Evolutionary conservation across 2,113 vertebrate genomes (phyloP).

Genomic region (Spea multiplicata): DNA sequence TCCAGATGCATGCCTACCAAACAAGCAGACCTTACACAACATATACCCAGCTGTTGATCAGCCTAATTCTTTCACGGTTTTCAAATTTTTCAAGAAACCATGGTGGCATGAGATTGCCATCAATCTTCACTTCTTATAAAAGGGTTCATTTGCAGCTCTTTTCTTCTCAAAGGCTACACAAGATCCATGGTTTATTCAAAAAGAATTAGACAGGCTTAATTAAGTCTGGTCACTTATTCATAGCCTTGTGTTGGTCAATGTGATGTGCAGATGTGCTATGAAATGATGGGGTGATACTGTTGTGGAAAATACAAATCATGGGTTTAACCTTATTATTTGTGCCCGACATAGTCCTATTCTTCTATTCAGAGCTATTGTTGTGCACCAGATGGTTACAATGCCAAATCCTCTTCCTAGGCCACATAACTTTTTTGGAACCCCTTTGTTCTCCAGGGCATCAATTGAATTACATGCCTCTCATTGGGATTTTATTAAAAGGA

Average conservation of each 20-base stretch:
- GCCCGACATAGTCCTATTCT: conserved; percentile 85
- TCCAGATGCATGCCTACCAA: conserved; percentile 65
- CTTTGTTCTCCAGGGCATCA: conserved; percentile 84
- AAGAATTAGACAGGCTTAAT: conserved; percentile 86
- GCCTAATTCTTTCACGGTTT: conserved; percentile 74
- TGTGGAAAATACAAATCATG: conserved; percentile 81
- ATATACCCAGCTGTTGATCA: conserved; percentile 77
- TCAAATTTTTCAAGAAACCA: conserved; percentile 67
- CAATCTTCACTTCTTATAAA: conserved; percentile 74
- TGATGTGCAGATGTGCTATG: conserved; percentile 87
- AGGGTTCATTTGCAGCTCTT: conserved; percentile 77
- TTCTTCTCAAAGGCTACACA: conserved; percentile 66
- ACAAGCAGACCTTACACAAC: conserved; percentile 68
- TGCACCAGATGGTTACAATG: conserved; percentile 90
- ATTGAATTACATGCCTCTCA: conserved; percentile 81
- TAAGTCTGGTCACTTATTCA: conserved; percentile 89
- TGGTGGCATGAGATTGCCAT: conserved; percentile 78
- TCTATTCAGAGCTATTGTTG: conserved; percentile 66
- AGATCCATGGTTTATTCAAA: conserved; percentile 71
- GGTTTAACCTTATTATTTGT: conserved; percentile 69
- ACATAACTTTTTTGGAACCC: conserved; percentile 70
- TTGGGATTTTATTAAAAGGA: conserved; percentile 74
- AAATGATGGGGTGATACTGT: conserved; percentile 70
- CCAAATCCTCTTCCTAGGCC: conserved; percentile 72
- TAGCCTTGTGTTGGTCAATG: conserved; percentile 73